Base-by-base conservation (phyloP, 92 coral and sea anemone genomes). In the Scolanthus callimorphus region DNA sequence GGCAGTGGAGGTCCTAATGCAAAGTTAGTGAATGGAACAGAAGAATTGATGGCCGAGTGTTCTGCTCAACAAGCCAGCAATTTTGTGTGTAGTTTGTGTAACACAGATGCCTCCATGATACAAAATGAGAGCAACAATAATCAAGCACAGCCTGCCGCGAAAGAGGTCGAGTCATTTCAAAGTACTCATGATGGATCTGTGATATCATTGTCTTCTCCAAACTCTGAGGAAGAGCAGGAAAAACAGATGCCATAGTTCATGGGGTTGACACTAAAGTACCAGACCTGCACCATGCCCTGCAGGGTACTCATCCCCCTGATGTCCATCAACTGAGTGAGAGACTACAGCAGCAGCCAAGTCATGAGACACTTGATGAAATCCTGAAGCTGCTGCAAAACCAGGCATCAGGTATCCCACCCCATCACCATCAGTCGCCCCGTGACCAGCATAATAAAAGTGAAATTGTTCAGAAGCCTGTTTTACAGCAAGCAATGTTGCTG, bases 351-450 rank as follows among this genome's bases (percentile, higher is more conserved):
- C 66, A 54, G 39, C 96, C 84, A 20, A 69, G 79, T 20, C 86
- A 87, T 30, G 90, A 87, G 31, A 73, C 79, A 12, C 73, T 87
- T 29, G 81, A 85, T 62, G 90, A 87, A 53, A 87, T 87, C 8
- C 49, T 87, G 46, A 63, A 44, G 27, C 57, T 76, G 45, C 44
- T 87, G 53, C 81, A 83, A 56, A 67, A 56, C 28, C 86, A 78
- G 57, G 56, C 57, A 44, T 4, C 20, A 29, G 20, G 34, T 13
- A 19, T 9, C 41, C 49, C 67, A 3, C n/a, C n/a, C n/a, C n/a
- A n/a, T n/a, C n/a, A n/a, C n/a, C n/a, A n/a, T n/a, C n/a, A n/a
- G n/a, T 23, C 15, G n/a, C 30, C 30, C 23, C 4, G 44, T 30
- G 20, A 30, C 1, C 3, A 55, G 17, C 30, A 17, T n/a, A n/a